A percentile compares a stretch with the other conserved stretches of the same genome.
These are phyloP conservation scores for Aelia acuminata DNA, from an alignment of 2,888 invertebrate species.

Conservation along the genomic window DNA sequence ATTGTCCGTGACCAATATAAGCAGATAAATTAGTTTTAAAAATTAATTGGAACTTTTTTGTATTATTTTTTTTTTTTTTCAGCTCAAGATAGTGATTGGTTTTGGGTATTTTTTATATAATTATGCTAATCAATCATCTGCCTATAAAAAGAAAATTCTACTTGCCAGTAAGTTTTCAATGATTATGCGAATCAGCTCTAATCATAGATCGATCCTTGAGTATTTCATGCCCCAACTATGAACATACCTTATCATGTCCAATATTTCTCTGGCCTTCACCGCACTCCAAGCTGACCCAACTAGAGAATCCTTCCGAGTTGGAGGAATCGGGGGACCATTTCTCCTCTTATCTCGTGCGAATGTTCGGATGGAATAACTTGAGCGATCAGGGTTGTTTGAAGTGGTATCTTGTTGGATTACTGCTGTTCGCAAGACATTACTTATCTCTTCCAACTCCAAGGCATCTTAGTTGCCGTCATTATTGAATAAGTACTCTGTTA, in stretches of 20 bases:
- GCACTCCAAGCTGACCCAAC: neutral
- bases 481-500: neutral
- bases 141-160: too few species aligned
- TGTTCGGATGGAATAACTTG: neutral
- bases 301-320: neutral
- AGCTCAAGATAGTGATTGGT: too few species aligned
- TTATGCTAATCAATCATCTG: too few species aligned
- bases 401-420: slow-evolving; percentile 4
- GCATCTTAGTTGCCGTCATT: neutral
- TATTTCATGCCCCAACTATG: neutral
- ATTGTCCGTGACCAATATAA: too few species aligned
- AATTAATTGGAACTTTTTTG: too few species aligned
- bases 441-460: neutral
- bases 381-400: neutral
- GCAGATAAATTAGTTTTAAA: too few species aligned
- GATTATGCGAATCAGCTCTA: neutral
- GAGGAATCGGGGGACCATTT: neutral
- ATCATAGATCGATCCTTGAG: neutral
- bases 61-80: too few species aligned
- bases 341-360: neutral
- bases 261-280: neutral
- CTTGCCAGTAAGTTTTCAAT: neutral
- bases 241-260: neutral
- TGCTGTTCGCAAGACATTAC: neutral
- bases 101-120: too few species aligned